These are phyloP conservation scores for Petrocephalus microphthalmus DNA, from an alignment of 2,113 vertebrate species.

Conservation along the genomic window DNA sequence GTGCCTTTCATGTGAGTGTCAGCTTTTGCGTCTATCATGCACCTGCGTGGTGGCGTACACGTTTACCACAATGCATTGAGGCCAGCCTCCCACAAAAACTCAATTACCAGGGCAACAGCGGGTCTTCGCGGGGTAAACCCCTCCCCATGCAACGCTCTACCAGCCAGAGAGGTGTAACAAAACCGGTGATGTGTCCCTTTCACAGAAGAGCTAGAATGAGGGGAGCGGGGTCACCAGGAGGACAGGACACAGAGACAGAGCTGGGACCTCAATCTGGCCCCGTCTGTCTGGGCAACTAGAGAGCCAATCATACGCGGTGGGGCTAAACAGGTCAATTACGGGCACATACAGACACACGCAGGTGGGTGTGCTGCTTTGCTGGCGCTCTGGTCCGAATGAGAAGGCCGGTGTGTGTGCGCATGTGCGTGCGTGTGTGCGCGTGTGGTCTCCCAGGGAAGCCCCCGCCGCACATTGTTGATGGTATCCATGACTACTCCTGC, in stretches of 20 bases:
- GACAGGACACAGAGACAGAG: background rate
- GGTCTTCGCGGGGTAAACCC: background rate
- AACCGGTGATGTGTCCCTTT: background rate
- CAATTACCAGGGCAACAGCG: background rate
- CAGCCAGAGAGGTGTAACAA: background rate
- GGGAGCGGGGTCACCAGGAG: background rate
- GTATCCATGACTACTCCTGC: slow-evolving; percentile 19
- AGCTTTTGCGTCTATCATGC: background rate
- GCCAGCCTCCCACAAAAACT: background rate
- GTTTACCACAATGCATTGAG: background rate
- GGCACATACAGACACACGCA: background rate
- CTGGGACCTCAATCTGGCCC: background rate
- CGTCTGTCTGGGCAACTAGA: background rate
- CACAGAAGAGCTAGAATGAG: background rate
- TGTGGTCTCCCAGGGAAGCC: slow-evolving; percentile 1
- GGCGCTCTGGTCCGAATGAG: background rate
- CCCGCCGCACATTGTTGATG: background rate
- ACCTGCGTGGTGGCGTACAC: background rate
- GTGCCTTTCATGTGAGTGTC: background rate
- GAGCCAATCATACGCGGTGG: background rate
- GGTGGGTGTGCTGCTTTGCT: background rate
- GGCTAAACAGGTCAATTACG: background rate
- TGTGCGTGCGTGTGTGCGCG: background rate
- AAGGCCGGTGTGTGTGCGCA: background rate
- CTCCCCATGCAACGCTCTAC: background rate